Base-by-base conservation (phyloP, 2,888 invertebrate genomes). In the Tigriopus californicus region DNA sequence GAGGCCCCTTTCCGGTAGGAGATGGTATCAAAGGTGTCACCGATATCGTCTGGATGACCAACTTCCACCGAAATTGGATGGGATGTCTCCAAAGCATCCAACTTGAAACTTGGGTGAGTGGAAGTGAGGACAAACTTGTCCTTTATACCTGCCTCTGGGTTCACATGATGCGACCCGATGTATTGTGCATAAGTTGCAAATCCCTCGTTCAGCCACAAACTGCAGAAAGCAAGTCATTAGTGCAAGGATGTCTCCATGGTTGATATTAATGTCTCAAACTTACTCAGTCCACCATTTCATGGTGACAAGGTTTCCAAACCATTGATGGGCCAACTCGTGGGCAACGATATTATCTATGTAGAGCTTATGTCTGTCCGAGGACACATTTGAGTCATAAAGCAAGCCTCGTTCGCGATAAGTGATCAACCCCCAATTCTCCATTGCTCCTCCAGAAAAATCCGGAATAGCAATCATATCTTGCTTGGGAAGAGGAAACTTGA, bases 231-330 rank as follows among this genome's bases (percentile, higher is more conserved):
- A n/a, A n/a, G n/a, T n/a, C n/a, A 8, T 8, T 33, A 33, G 8
- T 33, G 33, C 33, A 33, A 33, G 33, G 33, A 33, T 33, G 33
- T 5, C 33, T 33, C 33, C 3, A 33, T 3, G 33, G 8, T 5
- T 3, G 33, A 33, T 33, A 33, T 33, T n/a, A n/a, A n/a, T n/a
- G n/a, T n/a, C n/a, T 44, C 10, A n/a, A n/a, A 44, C 44, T 44
- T 44, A 44, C 44, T 91, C 85, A 54, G 85, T 86, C 89, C 89
- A 90, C 89, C 85, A 90, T 66, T 85, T 83, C 74, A 92, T 91
- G 0, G 92, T 91, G 0, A 91, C 90, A 18, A 94, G 77, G 65
- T 92, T 91, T 48, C 87, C 87, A 70, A 87, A 85, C 87, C 87
- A 88, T 75, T 86, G 86, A 67, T 86, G 86, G 0, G 85, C 84